Base-by-base conservation (phyloP, 2,888 invertebrate genomes). In the Drosophila paramelanica region DNA sequence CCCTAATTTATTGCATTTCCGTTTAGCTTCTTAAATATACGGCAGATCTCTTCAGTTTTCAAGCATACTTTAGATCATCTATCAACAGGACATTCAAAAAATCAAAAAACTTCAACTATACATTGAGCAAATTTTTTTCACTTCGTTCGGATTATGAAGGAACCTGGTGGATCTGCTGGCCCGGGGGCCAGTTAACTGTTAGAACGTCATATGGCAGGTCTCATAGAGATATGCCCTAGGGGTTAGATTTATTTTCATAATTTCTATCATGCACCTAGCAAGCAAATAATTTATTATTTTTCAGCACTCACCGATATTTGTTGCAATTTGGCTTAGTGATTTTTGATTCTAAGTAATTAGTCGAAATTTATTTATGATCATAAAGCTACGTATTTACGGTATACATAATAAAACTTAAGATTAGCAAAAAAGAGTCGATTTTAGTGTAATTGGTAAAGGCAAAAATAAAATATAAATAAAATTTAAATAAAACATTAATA, bases 101-200 rank as follows among this genome's bases (percentile, higher is more conserved):
- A n/a, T 14, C 38, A 36, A 8, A 46, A 31, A 14, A 31, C 14
- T 31, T 39, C 36, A 56, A 20, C 2, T 20, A 20, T 62, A 49
- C 69, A 79, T 90, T 89, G 91, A 91, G 91, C 91, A 91, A 81
- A 90, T 88, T 82, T 90, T 91, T 91, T 89, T 90, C 91, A 91
- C 92, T 92, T 92, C 92, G 92, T 91, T 91, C 89, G 87, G 76
- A 81, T 79, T 47, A 73, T 58, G 49, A 67, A 42, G 27, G 47
- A 36, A 52, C 49, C 59, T n/a, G 51, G 38, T 60, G 64, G 64
- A 62, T 50, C n/a, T 5, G 42, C 56, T 75, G 68, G 53, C 66
- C 66, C 7, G 46, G 46, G 47, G 52, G 66, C 42, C 77, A 67
- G 77, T 60, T 10, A 61, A 59, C 50, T 53, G 61, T 59, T 79